These are phyloP conservation scores for Aplysina aerophoba DNA, from an alignment of 37 sponge, comb jelly and placozoan genomes.

Conservation along the genomic window DNA sequence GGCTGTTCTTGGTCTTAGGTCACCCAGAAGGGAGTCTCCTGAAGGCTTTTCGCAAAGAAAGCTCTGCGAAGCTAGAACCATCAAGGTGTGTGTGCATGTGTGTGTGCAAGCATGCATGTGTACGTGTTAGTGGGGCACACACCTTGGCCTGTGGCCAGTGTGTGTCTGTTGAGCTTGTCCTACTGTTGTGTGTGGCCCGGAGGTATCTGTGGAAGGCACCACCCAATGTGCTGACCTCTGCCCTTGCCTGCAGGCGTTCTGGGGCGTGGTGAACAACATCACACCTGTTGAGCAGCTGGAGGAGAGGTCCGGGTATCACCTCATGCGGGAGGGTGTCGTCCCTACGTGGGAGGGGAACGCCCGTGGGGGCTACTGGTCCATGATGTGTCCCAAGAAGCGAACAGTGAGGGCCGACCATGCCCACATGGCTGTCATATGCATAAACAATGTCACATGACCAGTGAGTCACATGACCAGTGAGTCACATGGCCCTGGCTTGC, in stretches of 20 bases:
- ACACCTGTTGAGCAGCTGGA: slow-evolving; percentile 41
- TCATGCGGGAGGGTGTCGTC: slow-evolving; percentile 55
- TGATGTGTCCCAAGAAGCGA: slow-evolving; percentile 54
- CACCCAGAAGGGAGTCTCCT: slow-evolving; percentile 36
- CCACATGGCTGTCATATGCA: not conserved
- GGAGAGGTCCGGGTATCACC: slow-evolving; percentile 69
- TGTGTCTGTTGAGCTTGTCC: slow-evolving; percentile 1
- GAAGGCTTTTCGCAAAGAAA: slow-evolving; percentile 47
- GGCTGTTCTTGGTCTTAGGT: slow-evolving; percentile 1
- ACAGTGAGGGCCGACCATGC: slow-evolving; percentile 60
- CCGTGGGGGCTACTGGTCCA: slow-evolving; percentile 64
- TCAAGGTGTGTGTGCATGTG: slow-evolving; percentile 40
- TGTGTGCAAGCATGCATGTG: not conserved
- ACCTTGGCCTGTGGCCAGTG: not conserved
- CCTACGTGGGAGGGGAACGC: slow-evolving; percentile 59
- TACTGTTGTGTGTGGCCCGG: not conserved
- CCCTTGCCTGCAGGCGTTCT: slow-evolving; percentile 55
- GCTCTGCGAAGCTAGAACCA: slow-evolving; percentile 53
- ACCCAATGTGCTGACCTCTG: not conserved
- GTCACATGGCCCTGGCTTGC: too few species aligned
- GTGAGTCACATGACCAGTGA: not conserved
- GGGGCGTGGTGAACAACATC: slow-evolving; percentile 69
- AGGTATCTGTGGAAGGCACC: not conserved
- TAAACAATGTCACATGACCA: not conserved
- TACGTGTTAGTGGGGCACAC: not conserved